A percentile compares a stretch with the other conserved stretches of the same genome.
Evolutionary conservation across 2,113 vertebrate species (phyloP).

Genomic region (human (Homo sapiens)): DNA sequence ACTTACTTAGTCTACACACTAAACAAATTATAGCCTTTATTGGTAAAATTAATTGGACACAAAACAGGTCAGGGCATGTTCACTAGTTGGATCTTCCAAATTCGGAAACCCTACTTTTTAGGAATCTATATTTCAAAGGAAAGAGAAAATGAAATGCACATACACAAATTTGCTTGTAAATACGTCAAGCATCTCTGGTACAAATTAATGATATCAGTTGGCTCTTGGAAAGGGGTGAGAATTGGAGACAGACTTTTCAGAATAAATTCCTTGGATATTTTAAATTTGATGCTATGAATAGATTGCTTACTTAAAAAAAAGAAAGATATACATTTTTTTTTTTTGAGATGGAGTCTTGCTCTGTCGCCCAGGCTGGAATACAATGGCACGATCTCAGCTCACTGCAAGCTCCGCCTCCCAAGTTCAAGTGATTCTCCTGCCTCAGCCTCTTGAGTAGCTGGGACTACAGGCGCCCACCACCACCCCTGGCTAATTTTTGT

Average conservation of each 20-base stretch:
- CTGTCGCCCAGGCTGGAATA: too few relatives aligned
- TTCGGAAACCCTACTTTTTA: not conserved
- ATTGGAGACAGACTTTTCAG: not conserved
- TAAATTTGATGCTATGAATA: not conserved
- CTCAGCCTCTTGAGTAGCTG: too few relatives aligned
- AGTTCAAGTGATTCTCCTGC: too few relatives aligned
- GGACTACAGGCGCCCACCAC: too few relatives aligned
- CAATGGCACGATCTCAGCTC: too few relatives aligned
- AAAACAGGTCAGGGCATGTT: not conserved
- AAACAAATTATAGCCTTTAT: not conserved
- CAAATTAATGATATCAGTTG: not conserved
- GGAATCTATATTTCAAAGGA: not conserved
- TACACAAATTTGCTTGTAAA: not conserved
- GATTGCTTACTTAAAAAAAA: conserved; percentile 10
- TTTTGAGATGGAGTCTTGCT: too few relatives aligned
- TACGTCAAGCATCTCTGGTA: not conserved
- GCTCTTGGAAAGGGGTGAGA: not conserved
- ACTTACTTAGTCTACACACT: not conserved
- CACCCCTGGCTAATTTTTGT: too few relatives aligned
- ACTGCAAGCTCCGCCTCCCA: too few relatives aligned
- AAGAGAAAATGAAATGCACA: not conserved
- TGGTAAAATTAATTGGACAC: not conserved
- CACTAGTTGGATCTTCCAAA: not conserved
- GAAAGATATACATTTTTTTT: not conserved
- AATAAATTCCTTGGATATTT: not conserved